Conservation (phyloP, 2,113 vertebrate species). For the Engystomops pustulosus region DNA sequence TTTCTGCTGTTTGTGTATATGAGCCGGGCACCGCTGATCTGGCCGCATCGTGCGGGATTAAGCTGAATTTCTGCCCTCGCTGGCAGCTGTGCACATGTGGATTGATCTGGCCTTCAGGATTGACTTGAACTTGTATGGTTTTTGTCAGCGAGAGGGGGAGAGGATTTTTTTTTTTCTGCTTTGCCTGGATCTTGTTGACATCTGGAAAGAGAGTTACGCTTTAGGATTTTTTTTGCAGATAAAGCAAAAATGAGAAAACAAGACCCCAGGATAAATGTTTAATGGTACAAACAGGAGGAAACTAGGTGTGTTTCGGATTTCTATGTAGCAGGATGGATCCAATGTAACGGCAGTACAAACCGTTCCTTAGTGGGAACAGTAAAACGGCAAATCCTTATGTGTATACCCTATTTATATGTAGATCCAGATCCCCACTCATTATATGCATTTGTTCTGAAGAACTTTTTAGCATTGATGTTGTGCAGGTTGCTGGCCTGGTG, state of each 20-base stretch:
- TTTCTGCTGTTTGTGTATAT: neutral
- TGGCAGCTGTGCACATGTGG: conserved; percentile 37
- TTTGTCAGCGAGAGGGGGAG: conserved; percentile 9
- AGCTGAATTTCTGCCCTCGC: neutral
- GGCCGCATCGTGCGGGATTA: neutral
- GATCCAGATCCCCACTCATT: too few species aligned
- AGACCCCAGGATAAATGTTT: conserved; percentile 3
- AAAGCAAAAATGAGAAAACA: conserved; percentile 39
- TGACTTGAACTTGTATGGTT: conserved; percentile 26
- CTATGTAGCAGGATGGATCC: neutral
- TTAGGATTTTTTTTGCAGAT: conserved; percentile 47
- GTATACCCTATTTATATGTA: neutral
- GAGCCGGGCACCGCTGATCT: conserved; percentile 24
- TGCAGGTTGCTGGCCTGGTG: neutral
- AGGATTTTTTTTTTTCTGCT: neutral
- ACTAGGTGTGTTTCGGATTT: neutral
- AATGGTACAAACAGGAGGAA: conserved; percentile 23
- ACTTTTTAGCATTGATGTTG: neutral
- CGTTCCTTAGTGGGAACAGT: neutral
- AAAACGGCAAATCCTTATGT: neutral
- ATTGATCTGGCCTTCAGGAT: conserved; percentile 9
- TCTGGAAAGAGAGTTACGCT: conserved; percentile 48
- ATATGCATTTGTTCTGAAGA: too few species aligned
- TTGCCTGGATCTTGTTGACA: conserved; percentile 38
- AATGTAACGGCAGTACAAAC: neutral